phyloP scores from a whole-genome alignment of 2,113 vertebrate genomes.

The Cyphomyrus plagiostoma region DNA sequence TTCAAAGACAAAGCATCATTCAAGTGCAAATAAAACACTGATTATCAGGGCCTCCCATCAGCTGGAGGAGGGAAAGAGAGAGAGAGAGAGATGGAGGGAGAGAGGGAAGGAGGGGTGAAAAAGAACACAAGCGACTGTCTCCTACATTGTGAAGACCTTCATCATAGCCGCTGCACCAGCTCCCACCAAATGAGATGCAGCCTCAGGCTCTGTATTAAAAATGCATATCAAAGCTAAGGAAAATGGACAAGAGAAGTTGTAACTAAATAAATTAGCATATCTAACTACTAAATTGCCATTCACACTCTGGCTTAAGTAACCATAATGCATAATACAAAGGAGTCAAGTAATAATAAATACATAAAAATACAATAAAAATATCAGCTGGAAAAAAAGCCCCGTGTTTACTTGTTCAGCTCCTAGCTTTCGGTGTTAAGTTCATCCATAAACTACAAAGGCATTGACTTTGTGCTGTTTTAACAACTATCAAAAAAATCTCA shows the following conservation, averaged over 20 bases:
- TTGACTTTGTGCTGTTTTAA: constrained; percentile 22
- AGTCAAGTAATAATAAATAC: constrained; percentile 46
- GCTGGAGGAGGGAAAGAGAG: constrained; percentile 64
- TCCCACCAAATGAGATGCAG: constrained; percentile 90
- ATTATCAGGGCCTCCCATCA: constrained; percentile 66
- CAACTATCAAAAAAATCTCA: constrained; percentile 31
- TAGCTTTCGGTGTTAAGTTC: constrained; percentile 36
- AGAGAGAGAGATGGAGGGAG: constrained; percentile 34
- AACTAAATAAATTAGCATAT: constrained; percentile 81
- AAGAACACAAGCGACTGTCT: constrained; percentile 67
- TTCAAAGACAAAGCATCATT: constrained; percentile 62
- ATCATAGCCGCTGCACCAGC: constrained; percentile 78
- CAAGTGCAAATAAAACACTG: constrained; percentile 85
- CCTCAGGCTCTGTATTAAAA: constrained; percentile 89
- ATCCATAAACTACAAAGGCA: constrained; percentile 31
- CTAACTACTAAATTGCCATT: constrained; percentile 61
- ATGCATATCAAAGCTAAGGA: constrained; percentile 98
- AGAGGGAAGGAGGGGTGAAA: constrained; percentile 26
- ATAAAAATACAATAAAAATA: constrained; percentile 34
- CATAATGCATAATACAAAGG: constrained; percentile 56
- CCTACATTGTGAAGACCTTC: constrained; percentile 77
- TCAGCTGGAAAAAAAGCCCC: constrained; percentile 16
- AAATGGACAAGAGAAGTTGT: constrained; percentile 80
- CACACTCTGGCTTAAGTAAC: constrained; percentile 40
- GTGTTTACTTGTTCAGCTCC: constrained; percentile 21